These are phyloP conservation scores for Caenorhabditis imperialis DNA, from an alignment of 2,888 invertebrate genomes.

Conservation along the genomic window DNA sequence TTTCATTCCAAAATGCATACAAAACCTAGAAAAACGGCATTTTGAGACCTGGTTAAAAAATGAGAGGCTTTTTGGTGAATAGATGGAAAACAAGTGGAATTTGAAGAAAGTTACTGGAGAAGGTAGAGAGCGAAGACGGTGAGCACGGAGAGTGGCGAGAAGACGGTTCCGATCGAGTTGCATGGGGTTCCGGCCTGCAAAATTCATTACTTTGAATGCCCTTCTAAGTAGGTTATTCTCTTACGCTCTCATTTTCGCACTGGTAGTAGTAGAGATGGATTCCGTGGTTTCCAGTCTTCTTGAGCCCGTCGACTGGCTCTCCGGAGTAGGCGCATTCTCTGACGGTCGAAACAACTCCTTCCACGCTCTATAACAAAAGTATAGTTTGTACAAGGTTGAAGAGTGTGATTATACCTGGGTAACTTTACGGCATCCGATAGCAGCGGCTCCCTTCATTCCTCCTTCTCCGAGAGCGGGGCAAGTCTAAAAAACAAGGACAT, in stretches of 20 bases:
- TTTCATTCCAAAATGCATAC: background rate
- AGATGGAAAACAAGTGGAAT: constrained; percentile 24
- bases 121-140: constrained; percentile 40
- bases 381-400: background rate
- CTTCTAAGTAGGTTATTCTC: background rate
- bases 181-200: constrained; percentile 51
- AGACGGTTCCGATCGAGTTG: constrained; percentile 40
- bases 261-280: constrained; percentile 78
- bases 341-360: constrained; percentile 57
- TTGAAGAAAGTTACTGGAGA: constrained; percentile 27
- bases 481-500: constrained; percentile 37
- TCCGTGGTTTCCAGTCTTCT: constrained; percentile 76
- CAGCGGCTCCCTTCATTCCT: constrained; percentile 55
- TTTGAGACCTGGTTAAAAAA: constrained; percentile 26
- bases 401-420: constrained; percentile 60
- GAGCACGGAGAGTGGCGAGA: constrained; percentile 41
- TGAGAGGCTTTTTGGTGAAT: background rate
- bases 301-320: constrained; percentile 64
- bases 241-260: constrained; percentile 76
- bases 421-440: constrained; percentile 75
- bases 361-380: constrained; percentile 60
- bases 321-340: constrained; percentile 77
- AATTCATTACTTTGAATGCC: background rate
- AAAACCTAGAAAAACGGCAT: constrained; percentile 6
- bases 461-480: constrained; percentile 66